Evolutionary conservation across 2,888 invertebrate species (phyloP).

Genomic region (Leucophenga maculata): DNA sequence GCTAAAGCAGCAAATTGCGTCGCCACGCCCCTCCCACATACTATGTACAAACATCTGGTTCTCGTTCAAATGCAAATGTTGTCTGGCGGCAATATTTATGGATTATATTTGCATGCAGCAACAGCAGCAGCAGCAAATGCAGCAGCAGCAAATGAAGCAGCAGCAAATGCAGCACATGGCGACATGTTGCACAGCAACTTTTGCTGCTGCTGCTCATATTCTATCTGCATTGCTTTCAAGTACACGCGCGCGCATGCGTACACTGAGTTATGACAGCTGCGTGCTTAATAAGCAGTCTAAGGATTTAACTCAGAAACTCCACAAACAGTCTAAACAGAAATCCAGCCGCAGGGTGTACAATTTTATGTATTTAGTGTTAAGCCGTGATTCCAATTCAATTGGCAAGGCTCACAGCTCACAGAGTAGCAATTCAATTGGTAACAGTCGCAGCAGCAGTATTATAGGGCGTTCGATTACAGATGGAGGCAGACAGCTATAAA

Average conservation of each 20-base stretch:
- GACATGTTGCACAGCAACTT: slow-evolving; percentile 15
- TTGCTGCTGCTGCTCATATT: slow-evolving; percentile 56
- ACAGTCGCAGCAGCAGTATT: background rate
- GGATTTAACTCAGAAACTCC: too few relatives aligned
- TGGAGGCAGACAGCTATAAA: too few relatives aligned
- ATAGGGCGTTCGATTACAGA: background rate
- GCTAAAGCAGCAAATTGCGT: background rate
- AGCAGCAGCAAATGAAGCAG: too few relatives aligned
- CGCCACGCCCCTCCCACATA: too few relatives aligned
- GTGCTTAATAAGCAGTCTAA: slow-evolving; percentile 1
- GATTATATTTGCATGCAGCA: background rate
- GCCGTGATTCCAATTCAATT: slow-evolving; percentile 5
- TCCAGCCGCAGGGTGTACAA: background rate
- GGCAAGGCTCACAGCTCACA: too few relatives aligned
- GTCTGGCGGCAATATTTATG: background rate
- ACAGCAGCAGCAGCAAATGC: background rate
- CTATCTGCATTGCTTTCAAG: too few relatives aligned
- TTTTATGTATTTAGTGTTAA: background rate
- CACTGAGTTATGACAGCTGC: slow-evolving; percentile 2
- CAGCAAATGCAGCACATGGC: too few relatives aligned
- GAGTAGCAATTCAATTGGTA: too few relatives aligned
- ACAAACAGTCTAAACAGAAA: too few relatives aligned
- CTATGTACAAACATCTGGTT: too few relatives aligned
- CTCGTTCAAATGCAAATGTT: background rate
- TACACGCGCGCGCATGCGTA: too few relatives aligned